Base-by-base conservation (phyloP, 1,140 invertebrate genomes). In the Drosophila orosa region DNA sequence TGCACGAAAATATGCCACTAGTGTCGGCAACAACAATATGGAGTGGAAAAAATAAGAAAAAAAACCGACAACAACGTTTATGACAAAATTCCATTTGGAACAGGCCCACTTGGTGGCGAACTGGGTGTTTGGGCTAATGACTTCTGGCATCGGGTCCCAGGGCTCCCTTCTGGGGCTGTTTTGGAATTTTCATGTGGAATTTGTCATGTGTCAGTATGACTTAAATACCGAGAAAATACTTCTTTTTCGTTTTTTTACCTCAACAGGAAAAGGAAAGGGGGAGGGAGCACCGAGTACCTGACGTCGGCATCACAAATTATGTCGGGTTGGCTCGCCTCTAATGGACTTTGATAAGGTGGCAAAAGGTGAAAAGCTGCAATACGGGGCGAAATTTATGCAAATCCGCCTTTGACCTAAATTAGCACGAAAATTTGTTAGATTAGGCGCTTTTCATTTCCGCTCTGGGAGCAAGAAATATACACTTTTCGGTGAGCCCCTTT, bases 381-480 rank as follows among this genome's bases (percentile, higher is more conserved):
- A 61, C 24, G 62, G 60, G 66, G 54, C 59, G 40, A 78, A 89
- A 80, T 84, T 83, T 89, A 89, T 89, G 84, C 80, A 89, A 89
- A 89, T 89, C 84, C 85, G 74, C 74, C 79, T 89, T 80, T 89
- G 85, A 89, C 84, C 84, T 74, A 89, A 89, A 89, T 89, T 89
- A 83, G 84, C 77, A 89, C 84, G 84, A 89, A 80, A 89, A 84
- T 89, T 84, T 89, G 80, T 89, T 84, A 89, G 84, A 89, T 89
- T 89, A 89, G 84, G 84, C 61, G 62, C 73, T 78, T 78, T 89
- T 84, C 77, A 78, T 89, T 89, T 89, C 83, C 79, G 58, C 29
- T 40, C 37, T 27, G 52, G 31, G 42, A 63, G 50, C 63, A 52
- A 35, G 17, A 19, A 24, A 56, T n/a, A 22, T 35, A 45, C 40